Conservation (phyloP, 2,113 vertebrate genomes). For the Cygnus buccinator region DNA sequence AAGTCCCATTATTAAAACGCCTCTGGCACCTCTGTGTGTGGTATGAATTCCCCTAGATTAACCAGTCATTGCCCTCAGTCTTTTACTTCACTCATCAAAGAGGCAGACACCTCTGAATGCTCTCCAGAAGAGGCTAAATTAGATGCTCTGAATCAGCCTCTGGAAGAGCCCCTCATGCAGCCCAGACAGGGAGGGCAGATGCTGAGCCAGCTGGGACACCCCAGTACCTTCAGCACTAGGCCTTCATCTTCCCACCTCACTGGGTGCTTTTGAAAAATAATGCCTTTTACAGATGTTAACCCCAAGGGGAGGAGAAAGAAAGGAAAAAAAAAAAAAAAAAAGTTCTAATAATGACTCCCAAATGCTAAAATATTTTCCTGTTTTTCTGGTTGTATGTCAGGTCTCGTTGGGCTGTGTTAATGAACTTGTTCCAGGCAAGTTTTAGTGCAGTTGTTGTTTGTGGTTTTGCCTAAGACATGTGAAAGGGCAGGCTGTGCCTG, state of each 20-base stretch:
- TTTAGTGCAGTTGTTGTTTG: conserved; percentile 49
- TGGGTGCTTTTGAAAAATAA: not conserved
- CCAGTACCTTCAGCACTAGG: not conserved
- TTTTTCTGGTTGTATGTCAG: conserved; percentile 57
- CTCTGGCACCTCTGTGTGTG: conserved; percentile 50
- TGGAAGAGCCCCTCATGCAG: conserved; percentile 29
- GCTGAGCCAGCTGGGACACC: not conserved
- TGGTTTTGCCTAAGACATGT: conserved; percentile 44
- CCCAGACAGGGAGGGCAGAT: not conserved
- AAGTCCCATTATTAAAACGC: conserved; percentile 37
- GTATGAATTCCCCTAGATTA: conserved; percentile 70
- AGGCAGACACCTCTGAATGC: conserved; percentile 50
- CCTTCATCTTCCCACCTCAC: conserved; percentile 13
- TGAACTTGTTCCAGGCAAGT: conserved; percentile 51
- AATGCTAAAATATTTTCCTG: conserved; percentile 43
- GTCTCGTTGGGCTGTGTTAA: conserved; percentile 2
- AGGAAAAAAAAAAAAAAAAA: not conserved
- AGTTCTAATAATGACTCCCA: conserved; percentile 15
- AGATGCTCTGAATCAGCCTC: conserved; percentile 34
- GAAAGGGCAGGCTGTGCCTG: conserved; percentile 25
- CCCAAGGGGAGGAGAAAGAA: not conserved
- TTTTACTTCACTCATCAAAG: conserved; percentile 61
- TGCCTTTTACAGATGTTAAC: not conserved
- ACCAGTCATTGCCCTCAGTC: conserved; percentile 54
- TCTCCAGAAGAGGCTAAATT: conserved; percentile 43